These are phyloP conservation scores for Phoxinus dragarum DNA, from an alignment of 2,797 vertebrate genomes.

Conservation along the genomic window DNA sequence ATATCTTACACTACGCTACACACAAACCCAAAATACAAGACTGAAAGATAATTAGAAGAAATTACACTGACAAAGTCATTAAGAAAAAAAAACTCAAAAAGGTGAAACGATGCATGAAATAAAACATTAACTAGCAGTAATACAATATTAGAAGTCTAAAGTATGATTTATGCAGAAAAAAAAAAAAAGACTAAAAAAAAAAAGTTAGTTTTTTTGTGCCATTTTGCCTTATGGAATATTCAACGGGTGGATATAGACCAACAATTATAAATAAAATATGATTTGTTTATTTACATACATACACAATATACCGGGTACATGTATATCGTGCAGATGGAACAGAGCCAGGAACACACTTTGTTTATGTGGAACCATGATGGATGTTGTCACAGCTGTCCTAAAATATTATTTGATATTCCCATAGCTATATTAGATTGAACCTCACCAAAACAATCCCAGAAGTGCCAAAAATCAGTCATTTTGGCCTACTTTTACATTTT, in stretches of 20 bases:
- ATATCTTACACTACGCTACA: background rate
- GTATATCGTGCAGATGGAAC: background rate
- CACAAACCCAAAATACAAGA: background rate
- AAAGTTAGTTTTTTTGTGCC: too few relatives aligned
- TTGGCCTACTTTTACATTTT: constrained; percentile 33
- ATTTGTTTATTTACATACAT: background rate
- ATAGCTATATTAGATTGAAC: background rate
- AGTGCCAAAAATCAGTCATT: constrained; percentile 24
- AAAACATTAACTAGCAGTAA: background rate
- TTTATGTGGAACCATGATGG: constrained; percentile 16
- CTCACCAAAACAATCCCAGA: constrained; percentile 28
- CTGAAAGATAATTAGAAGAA: background rate
- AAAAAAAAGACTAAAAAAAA: too few relatives aligned
- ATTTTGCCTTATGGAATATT: background rate
- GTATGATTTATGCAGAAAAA: too few relatives aligned
- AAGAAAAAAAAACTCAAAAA: background rate
- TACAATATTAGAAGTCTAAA: background rate
- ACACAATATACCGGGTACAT: background rate
- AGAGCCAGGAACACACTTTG: background rate
- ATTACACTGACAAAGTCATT: background rate
- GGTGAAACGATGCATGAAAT: background rate
- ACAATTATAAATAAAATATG: background rate
- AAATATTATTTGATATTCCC: constrained; percentile 18
- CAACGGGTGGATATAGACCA: background rate
- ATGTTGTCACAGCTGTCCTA: constrained; percentile 11